These are phyloP conservation scores for Amblyraja radiata DNA, from an alignment of 2,797 vertebrate species.

Conservation along the genomic window DNA sequence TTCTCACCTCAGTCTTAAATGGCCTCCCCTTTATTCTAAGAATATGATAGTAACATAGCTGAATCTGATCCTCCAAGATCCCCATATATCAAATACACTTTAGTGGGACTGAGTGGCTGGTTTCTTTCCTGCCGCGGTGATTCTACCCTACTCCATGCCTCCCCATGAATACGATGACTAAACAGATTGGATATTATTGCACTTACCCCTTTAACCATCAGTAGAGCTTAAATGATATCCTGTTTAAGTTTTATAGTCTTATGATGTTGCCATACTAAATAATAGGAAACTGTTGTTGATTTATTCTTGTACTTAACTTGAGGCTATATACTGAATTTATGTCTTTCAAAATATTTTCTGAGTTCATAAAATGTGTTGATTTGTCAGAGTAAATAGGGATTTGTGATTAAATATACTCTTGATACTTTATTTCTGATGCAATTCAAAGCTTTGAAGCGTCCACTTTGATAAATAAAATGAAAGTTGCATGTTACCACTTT, in stretches of 20 bases:
- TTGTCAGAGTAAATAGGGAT: not conserved
- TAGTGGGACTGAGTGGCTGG: not conserved
- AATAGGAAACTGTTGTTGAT: not conserved
- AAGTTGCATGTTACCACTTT: not conserved
- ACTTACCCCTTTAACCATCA: not conserved
- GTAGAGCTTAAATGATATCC: not conserved
- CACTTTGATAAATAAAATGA: not conserved
- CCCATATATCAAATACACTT: not conserved
- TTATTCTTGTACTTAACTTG: not conserved
- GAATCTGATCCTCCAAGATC: not conserved
- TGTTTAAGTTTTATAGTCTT: not conserved
- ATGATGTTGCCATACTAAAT: not conserved
- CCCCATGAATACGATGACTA: not conserved
- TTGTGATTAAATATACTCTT: not conserved
- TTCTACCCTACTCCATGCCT: not conserved
- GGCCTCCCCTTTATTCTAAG: no score
- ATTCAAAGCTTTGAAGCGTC: not conserved
- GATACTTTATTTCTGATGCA: not conserved
- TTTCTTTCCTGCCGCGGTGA: not conserved
- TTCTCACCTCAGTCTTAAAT: no score
- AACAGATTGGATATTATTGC: not conserved
- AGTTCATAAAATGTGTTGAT: not conserved
- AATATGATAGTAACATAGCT: not conserved
- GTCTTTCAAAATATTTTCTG: not conserved
- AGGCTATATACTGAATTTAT: not conserved